Base-by-base conservation (phyloP, 2,888 invertebrate species). In the Thereva unica region DNA sequence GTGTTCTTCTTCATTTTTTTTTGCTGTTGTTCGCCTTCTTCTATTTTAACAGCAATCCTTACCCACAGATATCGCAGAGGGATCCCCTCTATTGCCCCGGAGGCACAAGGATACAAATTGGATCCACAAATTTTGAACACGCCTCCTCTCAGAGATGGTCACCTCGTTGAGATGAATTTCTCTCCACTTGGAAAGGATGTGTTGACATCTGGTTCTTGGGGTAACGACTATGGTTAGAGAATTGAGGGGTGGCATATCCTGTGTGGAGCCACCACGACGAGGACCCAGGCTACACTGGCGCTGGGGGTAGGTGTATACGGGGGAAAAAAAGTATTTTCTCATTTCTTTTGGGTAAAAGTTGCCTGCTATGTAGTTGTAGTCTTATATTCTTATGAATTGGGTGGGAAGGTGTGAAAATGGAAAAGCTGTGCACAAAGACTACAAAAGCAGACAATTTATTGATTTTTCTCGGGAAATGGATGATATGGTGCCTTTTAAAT, bases 391-490 rank as follows among this genome's bases (percentile, higher is more conserved):
- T 53, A 44, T 44, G 64, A 64, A 64, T 65, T 47, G 55, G 65
- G 64, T 67, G 66, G 66, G 67, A 69, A 69, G 64, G 64, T 69
- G 68, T 55, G 67, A 69, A 69, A 67, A 64, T 64, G 59, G 64
- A 69, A 69, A 69, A 69, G 49, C 23, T 65, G 55, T 65, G 55
- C 55, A 55, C 65, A 65, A 56, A 65, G 55, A 41, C 65, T 65
- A 49, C 38, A 44, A 64, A 64, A 64, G 42, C 52, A 52, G 64
- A 64, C 53, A 42, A 64, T 64, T 64, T 64, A 64, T 64, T 35
- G 64, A 64, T 64, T 64, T 64, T 64, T 64, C 44, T 53, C 23
- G 4, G n/a, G 8, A 42, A 63, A 10, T 23, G 23, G 23, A 23
- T 12, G 50, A 50, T 23, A 41, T 45, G 52, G 35, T 63, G 34